These are phyloP conservation scores for Pholis gunnellus DNA, from an alignment of 2,113 vertebrate genomes.

Conservation along the genomic window DNA sequence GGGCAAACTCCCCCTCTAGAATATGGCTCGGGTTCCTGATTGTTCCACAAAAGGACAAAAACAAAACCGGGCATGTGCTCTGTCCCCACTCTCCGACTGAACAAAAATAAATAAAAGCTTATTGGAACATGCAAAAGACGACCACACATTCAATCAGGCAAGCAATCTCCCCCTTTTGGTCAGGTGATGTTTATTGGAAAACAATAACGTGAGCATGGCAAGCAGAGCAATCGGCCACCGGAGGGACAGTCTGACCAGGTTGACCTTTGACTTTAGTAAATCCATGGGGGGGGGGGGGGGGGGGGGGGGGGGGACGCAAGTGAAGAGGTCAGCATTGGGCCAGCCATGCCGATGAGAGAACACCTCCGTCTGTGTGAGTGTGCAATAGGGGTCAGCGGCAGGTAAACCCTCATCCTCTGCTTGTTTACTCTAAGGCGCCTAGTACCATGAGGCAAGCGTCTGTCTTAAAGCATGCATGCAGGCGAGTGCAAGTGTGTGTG, in stretches of 20 bases:
- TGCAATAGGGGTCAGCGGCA: slow-evolving; percentile 65
- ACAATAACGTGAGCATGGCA: slow-evolving; percentile 62
- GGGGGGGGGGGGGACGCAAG: slow-evolving; percentile 47
- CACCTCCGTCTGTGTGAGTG: slow-evolving; percentile 56
- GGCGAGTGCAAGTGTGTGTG: slow-evolving; percentile 23
- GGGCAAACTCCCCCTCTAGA: slow-evolving; percentile 40
- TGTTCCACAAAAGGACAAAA: slow-evolving; percentile 43
- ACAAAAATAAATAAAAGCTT: slow-evolving; percentile 14
- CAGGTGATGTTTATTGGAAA: slow-evolving; percentile 66
- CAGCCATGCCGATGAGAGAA: slow-evolving; percentile 62
- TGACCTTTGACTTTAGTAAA: slow-evolving; percentile 73
- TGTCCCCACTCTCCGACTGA: background rate
- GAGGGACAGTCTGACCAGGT: slow-evolving; percentile 66
- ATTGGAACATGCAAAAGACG: slow-evolving; percentile 38
- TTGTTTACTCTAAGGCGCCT: slow-evolving; percentile 74
- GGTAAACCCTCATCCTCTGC: slow-evolving; percentile 72
- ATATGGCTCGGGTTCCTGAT: slow-evolving; percentile 44
- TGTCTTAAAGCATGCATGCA: slow-evolving; percentile 34
- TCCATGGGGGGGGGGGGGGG: slow-evolving; percentile 53
- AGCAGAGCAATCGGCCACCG: slow-evolving; percentile 54
- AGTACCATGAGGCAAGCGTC: slow-evolving; percentile 33
- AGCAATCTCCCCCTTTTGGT: slow-evolving; percentile 47
- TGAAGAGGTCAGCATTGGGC: slow-evolving; percentile 70
- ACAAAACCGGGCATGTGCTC: slow-evolving; percentile 7
- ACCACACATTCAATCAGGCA: slow-evolving; percentile 39